A percentile compares a stretch with the other conserved stretches of the same genome.
Conservation (phyloP, 1,140 invertebrate species). For the Ectropis grisescens region DNA sequence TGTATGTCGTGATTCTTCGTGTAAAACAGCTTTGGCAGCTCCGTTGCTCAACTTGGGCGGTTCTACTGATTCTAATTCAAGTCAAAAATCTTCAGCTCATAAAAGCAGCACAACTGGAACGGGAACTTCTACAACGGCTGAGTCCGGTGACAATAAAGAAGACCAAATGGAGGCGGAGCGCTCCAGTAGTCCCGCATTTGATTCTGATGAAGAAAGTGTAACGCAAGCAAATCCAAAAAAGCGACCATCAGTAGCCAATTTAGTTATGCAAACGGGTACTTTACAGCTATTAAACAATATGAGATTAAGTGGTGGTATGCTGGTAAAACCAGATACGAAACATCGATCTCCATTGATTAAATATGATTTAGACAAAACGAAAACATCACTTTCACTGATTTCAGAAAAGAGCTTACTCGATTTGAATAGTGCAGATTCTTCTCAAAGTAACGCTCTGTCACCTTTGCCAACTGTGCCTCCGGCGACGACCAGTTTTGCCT, state of each 20-base stretch:
- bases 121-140: conserved; percentile 71
- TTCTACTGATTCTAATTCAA: conserved; percentile 72
- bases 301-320: conserved; percentile 71
- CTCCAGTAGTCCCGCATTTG: conserved; percentile 95
- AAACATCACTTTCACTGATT: conserved; percentile 75
- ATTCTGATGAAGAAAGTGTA: conserved; percentile 90
- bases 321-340: conserved; percentile 58
- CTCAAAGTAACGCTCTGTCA: conserved; percentile 33
- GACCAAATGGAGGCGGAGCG: conserved; percentile 84
- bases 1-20: conserved; percentile 46
- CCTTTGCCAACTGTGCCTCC: conserved; percentile 35
- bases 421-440: conserved; percentile 67
- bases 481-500: conserved; percentile 42
- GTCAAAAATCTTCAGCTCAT: conserved; percentile 74
- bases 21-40: conserved; percentile 54
- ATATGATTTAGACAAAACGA: conserved; percentile 51
- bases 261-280: conserved; percentile 74
- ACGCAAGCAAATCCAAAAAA: conserved; percentile 68
- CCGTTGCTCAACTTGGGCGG: conserved; percentile 52
- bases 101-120: conserved; percentile 72
- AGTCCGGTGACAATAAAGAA: conserved; percentile 66
- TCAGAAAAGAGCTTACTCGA: conserved; percentile 76
- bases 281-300: conserved; percentile 72
- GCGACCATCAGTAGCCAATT: conserved; percentile 73
- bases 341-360: conserved; percentile 39